Conservation (phyloP, 2,797 vertebrate genomes). For the Thalassophryne amazonica region DNA sequence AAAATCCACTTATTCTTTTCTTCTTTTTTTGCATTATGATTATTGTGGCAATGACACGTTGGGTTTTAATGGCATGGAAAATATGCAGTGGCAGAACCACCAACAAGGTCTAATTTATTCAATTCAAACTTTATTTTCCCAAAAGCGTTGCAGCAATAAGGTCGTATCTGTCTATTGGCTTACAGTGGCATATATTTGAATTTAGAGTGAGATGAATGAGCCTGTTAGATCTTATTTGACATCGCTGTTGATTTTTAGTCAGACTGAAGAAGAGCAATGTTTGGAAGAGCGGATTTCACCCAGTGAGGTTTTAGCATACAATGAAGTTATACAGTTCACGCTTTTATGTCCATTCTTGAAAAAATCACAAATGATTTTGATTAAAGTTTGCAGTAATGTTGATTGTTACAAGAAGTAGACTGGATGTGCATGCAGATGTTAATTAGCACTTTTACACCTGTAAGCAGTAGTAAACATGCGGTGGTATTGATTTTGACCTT, state of each 20-base stretch:
- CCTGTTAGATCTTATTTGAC: constrained; percentile 53
- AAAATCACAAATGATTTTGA: too few relatives aligned
- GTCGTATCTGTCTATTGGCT: constrained; percentile 48
- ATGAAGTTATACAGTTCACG: too few relatives aligned
- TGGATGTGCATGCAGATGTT: too few relatives aligned
- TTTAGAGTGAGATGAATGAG: constrained; percentile 44
- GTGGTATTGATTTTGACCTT: too few relatives aligned
- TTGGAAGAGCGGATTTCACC: constrained; percentile 1
- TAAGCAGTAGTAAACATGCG: too few relatives aligned
- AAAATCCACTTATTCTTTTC: constrained; percentile 53
- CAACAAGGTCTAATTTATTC: constrained; percentile 65
- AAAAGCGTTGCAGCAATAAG: constrained; percentile 41
- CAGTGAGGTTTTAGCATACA: constrained; percentile 7
- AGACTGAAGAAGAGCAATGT: constrained; percentile 27
- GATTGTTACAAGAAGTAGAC: too few relatives aligned
- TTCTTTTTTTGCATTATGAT: constrained; percentile 46
- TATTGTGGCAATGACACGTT: constrained; percentile 67
- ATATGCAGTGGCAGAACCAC: constrained; percentile 56
- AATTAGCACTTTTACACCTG: too few relatives aligned
- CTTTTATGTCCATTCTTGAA: too few relatives aligned
- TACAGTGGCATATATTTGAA: constrained; percentile 51
- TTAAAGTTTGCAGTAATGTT: too few relatives aligned
- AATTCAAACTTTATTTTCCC: constrained; percentile 46
- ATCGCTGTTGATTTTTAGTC: constrained; percentile 59
- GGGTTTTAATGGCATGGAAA: constrained; percentile 59